Base-by-base conservation (phyloP, 2,888 invertebrate genomes). In the Hypomecis punctinalis region DNA sequence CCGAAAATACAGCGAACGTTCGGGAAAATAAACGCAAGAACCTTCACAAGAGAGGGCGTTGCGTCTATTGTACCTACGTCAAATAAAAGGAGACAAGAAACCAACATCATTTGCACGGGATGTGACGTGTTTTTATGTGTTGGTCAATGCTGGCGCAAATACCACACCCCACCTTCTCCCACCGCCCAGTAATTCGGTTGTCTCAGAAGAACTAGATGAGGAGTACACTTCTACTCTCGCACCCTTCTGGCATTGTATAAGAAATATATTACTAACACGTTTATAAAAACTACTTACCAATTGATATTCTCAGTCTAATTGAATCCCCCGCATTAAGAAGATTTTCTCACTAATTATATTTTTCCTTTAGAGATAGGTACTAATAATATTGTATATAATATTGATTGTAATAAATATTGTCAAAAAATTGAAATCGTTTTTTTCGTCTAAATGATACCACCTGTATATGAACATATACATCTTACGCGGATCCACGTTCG, bases 401-500 rank as follows among this genome's bases (percentile, higher is more conserved):
- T 11, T 43, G 46, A 37, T 45, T 36, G 8, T 36, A 43, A 46
- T 45, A 36, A 43, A 43, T 43, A 35, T 37, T 36, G 35, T 36
- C 11, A 7, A 46, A 55, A 36, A 46, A 55, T 37, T 42, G 11
- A 43, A 10, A 55, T 55, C 11, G 9, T 48, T 48, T 48, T 48
- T 55, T 46, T 54, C 43, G 39, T 33, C 47, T 43, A 54, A 54
- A 23, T 35, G 11, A 54, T 55, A 55, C 55, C 39, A n/a, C 51
- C 51, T 52, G 51, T 52, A 62, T 51, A 56, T 42, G 51, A 56
- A 47, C 23, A 42, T 9, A 43, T 43, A 46, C 39, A 43, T 56
- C 39, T 45, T 56, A 62, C 62, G 62, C 56, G 62, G 62, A 63
- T 63, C 51, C 62, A 35, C 57, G 62, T 40, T 53, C 39, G 61